phyloP scores from a whole-genome alignment of 2,113 vertebrate genomes.

The Gasterosteus nipponicus region DNA sequence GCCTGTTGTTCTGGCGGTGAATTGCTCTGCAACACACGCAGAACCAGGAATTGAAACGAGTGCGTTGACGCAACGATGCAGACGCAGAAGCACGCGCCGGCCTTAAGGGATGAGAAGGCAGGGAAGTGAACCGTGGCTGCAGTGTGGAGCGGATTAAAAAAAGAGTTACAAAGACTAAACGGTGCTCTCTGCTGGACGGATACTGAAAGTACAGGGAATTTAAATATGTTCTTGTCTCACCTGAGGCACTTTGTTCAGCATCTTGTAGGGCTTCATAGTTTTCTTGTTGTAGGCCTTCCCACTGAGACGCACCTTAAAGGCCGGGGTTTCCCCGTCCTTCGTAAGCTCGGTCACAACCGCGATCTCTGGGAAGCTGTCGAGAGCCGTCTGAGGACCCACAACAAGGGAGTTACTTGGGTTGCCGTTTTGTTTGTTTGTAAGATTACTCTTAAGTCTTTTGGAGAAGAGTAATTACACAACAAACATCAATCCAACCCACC shows the following conservation, averaged over 20 bases:
- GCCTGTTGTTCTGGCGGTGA: too few species aligned
- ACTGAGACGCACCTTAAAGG: conserved; percentile 94
- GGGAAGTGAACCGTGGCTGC: not conserved
- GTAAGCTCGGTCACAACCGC: conserved; percentile 89
- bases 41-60: too few species aligned
- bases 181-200: conserved; percentile 71
- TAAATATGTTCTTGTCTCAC: conserved; percentile 72
- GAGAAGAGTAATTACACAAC: not conserved
- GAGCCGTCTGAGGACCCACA: conserved; percentile 84
- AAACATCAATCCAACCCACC: conserved; percentile 74
- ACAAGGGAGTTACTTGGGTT: not conserved
- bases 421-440: not conserved
- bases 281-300: conserved; percentile 96
- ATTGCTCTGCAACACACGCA: too few species aligned
- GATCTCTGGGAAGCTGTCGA: conserved; percentile 97
- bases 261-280: conserved; percentile 92
- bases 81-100: too few species aligned
- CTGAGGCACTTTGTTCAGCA: conserved; percentile 88
- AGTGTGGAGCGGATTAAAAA: not conserved
- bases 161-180: not conserved
- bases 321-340: conserved; percentile 86
- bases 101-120: not conserved
- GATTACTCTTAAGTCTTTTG: not conserved
- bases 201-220: not conserved
- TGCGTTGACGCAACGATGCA: too few species aligned